These are phyloP conservation scores for Gopherus flavomarginatus DNA, from an alignment of 2,113 vertebrate genomes.

Conservation along the genomic window DNA sequence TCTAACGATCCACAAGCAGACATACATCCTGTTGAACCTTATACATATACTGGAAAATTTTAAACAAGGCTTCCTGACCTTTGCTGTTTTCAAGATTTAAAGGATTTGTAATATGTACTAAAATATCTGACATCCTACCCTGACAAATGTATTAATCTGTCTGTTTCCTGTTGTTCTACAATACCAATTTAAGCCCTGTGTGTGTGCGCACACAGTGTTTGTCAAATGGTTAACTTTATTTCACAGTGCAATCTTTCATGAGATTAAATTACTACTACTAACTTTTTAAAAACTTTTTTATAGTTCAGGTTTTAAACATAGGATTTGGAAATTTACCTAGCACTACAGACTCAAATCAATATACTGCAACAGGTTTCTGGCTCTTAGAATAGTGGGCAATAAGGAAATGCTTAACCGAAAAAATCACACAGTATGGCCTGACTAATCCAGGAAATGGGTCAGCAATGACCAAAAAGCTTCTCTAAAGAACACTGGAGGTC, in stretches of 20 bases:
- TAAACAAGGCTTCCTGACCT: conserved; percentile 80
- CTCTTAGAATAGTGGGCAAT: conserved; percentile 39
- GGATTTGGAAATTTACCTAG: conserved; percentile 5
- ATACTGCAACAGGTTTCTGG: background rate
- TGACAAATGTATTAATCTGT: conserved; percentile 73
- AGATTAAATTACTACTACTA: conserved; percentile 19
- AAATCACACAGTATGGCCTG: conserved; percentile 67
- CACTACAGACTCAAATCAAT: conserved; percentile 29
- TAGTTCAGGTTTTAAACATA: background rate
- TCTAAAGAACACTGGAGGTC: conserved; percentile 58
- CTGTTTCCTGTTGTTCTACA: conserved; percentile 77
- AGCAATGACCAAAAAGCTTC: conserved; percentile 64
- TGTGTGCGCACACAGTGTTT: background rate
- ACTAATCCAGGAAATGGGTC: conserved; percentile 69
- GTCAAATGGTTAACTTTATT: conserved; percentile 31
- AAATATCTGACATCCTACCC: conserved; percentile 77
- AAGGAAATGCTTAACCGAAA: conserved; percentile 66
- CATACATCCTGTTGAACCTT: conserved; percentile 85
- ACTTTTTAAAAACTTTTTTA: conserved; percentile 10
- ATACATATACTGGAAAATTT: conserved; percentile 80
- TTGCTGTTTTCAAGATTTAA: conserved; percentile 76
- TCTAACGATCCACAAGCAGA: conserved; percentile 56
- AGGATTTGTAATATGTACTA: conserved; percentile 76
- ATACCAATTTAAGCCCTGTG: conserved; percentile 56
- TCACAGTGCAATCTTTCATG: background rate